Base-by-base conservation (phyloP, 2,113 vertebrate species). In the Copsychus sechellarum region DNA sequence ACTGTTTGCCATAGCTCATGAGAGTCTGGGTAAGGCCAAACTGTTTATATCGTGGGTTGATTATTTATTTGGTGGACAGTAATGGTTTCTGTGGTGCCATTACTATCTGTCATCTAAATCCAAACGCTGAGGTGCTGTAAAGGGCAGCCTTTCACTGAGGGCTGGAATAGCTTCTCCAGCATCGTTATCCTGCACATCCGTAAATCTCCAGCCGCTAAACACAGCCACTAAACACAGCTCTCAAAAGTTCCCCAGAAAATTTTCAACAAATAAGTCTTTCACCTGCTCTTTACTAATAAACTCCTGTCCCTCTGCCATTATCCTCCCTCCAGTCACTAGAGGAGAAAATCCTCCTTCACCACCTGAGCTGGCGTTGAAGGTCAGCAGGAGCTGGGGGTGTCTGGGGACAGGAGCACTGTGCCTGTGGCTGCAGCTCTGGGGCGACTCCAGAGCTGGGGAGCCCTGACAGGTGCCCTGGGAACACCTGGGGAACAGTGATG, bases 41-140 rank as follows among this genome's bases (percentile, higher is more conserved):
- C 29, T 50, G 53, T 95, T 93, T 61, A 69, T 80, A 66, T 26
- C 1, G 0, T 7, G 2, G 84, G 91, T 72, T 81, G 90, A 74
- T 92, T 93, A 67, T 95, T 95, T 90, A 73, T 81, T 28, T 86
- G 94, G 94, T 50, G 81, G 94, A 95, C 95, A 94, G 92, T 90
- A 88, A 94, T 90, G 92, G 71, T 33, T 95, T 82, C 92, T 73
- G 87, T 10, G 38, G 85, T 87, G 89, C 92, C 70, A 62, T 76
- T 89, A 40, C 91, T 58, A 1, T 81, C 36, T 73, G 74, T 93
- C 96, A 96, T 66, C 87, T 61, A 58, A 93, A 95, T 66, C 93
- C 86, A 80, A 62, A 43, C 0, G 36, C 81, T 54, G 93, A 77
- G 94, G 48, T 29, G 87, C 66, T 92, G 38, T 31, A 93, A 95